phyloP scores from a whole-genome alignment of 1,140 invertebrate genomes.

The Drosophila erecta region DNA sequence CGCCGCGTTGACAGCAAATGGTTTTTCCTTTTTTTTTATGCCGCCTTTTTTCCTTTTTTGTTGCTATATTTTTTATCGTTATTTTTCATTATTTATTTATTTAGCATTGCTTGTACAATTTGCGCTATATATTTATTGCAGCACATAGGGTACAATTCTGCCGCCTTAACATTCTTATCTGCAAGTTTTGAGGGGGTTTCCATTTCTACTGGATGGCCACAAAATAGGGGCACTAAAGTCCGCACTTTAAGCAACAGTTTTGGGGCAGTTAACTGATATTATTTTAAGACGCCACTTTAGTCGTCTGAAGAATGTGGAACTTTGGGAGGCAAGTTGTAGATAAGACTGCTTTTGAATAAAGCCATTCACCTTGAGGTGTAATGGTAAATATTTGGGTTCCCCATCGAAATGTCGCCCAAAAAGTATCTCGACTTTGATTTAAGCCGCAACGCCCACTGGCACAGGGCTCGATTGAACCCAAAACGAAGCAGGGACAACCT shows the following conservation, averaged over 20 bases:
- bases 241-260: background rate
- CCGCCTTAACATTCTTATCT: constrained; percentile 29
- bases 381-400: background rate
- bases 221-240: constrained; percentile 14
- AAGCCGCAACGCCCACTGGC: constrained; percentile 37
- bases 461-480: constrained; percentile 11
- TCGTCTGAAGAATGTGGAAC: no score
- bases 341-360: background rate
- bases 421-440: constrained; percentile 18
- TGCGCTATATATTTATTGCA: constrained; percentile 5
- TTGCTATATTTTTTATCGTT: constrained; percentile 67
- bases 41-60: background rate
- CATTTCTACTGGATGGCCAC: background rate
- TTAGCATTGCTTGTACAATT: constrained; percentile 51
- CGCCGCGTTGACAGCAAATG: constrained; percentile 77
- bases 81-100: constrained; percentile 80
- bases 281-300: no score
- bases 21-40: constrained; percentile 6
- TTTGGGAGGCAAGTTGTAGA: background rate
- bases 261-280: no score
- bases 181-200: constrained; percentile 32
- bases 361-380: constrained; percentile 3
- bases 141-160: no score
- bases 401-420: background rate
- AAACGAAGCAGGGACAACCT: constrained; percentile 4